Base-by-base conservation (phyloP, 2,888 invertebrate species). In the Nomada ferruginata region DNA sequence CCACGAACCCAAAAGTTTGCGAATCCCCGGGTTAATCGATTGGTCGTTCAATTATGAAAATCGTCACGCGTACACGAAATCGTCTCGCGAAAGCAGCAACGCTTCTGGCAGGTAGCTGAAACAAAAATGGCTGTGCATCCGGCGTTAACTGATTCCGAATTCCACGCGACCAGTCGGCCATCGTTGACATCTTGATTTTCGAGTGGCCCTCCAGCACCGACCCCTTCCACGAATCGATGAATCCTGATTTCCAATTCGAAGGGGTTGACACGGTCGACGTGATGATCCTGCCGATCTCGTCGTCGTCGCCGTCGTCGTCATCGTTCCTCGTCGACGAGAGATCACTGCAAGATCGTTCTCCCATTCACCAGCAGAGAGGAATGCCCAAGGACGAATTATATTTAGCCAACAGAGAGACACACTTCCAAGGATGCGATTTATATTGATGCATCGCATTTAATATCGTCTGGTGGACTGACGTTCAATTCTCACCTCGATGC, bases 221-320 rank as follows among this genome's bases (percentile, higher is more conserved):
- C 85, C 84, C 85, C 88, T 91, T 90, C 90, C 81, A 69, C 86
- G 90, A 90, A 91, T 76, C 85, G 71, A 78, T 87, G 80, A 87
- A 90, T 88, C 89, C 84, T 85, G 60, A 89, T 87, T 91, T 90
- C 78, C 85, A 89, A 91, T 91, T 89, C 87, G 81, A 84, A 82
- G 79, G 87, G 85, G 82, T 84, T 83, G 76, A 80, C 68, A 52
- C 75, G 73, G 65, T 63, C 79, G 81, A 88, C 89, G 89, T 88
- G 89, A 89, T 83, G 82, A 85, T 85, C 86, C 86, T 86, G 82
- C 71, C 76, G 87, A 88, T 85, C 84, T 65, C 18, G n/a, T 15
- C 52, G 10, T 42, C 70, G 20, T 44, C 47, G n/a, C 50, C 26
- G 47, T 29, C 29, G 36, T 36, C 18, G n/a, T 11, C 52, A 4